These are phyloP conservation scores for Plotosus lineatus DNA, from an alignment of 2,113 vertebrate genomes.

Conservation along the genomic window DNA sequence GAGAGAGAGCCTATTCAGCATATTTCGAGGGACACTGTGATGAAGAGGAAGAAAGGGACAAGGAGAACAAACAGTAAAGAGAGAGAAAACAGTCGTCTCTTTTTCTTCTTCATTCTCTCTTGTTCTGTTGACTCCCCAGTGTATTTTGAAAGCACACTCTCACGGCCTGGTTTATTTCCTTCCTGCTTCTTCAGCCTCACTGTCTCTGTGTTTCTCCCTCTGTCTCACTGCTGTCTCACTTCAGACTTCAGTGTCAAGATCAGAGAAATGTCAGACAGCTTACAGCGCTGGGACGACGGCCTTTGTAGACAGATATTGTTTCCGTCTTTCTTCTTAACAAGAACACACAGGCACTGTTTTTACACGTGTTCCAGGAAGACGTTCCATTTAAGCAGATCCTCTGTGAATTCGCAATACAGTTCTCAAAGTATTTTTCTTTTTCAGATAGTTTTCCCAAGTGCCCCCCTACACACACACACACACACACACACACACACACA, in stretches of 20 bases:
- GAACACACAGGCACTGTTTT: background rate
- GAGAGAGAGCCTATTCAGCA: slow-evolving; percentile 52
- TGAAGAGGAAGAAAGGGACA: slow-evolving; percentile 28
- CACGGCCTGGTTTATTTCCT: slow-evolving; percentile 3
- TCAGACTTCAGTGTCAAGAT: slow-evolving; percentile 17
- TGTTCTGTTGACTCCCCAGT: background rate
- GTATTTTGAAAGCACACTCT: background rate
- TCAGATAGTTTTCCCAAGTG: background rate
- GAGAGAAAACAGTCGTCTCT: slow-evolving; percentile 28
- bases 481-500: slow-evolving; percentile 18
- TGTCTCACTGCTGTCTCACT: slow-evolving; percentile 9
- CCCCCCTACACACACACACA: slow-evolving; percentile 3
- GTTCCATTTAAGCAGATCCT: slow-evolving; percentile 4
- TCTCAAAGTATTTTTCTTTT: slow-evolving; percentile 5
- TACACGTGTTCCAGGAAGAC: background rate
- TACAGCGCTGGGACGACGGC: background rate
- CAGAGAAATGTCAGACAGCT: slow-evolving; percentile 25
- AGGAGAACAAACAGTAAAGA: slow-evolving; percentile 27
- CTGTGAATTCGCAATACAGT: background rate
- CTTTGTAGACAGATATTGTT: background rate
- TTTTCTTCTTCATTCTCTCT: background rate
- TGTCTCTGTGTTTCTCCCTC: slow-evolving; percentile 5
- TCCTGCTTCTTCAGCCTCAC: background rate
- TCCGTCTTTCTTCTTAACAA: slow-evolving; percentile 12
- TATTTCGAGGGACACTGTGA: slow-evolving; percentile 27